Conservation (phyloP, 2,113 vertebrate species). For the Tachysurus fulvidraco region DNA sequence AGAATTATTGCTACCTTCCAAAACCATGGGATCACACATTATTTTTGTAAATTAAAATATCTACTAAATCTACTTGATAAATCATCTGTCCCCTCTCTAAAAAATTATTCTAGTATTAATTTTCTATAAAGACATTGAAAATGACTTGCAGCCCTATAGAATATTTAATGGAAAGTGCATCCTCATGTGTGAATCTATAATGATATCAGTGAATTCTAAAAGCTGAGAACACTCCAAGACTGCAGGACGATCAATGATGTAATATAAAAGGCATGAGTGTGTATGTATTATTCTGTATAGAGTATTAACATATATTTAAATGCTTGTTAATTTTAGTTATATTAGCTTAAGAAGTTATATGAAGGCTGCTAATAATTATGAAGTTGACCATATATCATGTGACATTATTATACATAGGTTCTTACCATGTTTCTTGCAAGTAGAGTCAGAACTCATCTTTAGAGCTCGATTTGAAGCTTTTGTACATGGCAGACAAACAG, state of each 20-base stretch:
- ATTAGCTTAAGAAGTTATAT: not conserved
- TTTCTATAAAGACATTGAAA: not conserved
- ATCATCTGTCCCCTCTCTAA: not conserved
- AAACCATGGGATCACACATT: not conserved
- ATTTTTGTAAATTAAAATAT: not conserved
- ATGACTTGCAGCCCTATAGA: not conserved
- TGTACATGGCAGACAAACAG: conserved; percentile 73
- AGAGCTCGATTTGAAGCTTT: conserved; percentile 67
- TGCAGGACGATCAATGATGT: not conserved
- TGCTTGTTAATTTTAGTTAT: not conserved
- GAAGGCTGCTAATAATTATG: not conserved
- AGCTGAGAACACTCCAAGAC: not conserved
- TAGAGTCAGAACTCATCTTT: conserved; percentile 62
- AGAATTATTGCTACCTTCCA: not conserved
- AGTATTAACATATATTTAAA: not conserved
- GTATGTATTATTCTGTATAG: not conserved
- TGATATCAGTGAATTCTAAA: not conserved
- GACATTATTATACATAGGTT: not conserved
- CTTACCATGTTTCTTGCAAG: conserved; percentile 70
- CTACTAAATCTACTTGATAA: not conserved
- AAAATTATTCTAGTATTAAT: not conserved
- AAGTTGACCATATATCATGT: not conserved
- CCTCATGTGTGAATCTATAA: not conserved
- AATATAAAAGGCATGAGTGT: not conserved
- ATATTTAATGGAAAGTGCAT: not conserved